Evolutionary conservation across 2,113 vertebrate genomes (phyloP), one percentile per base, ranked within the genome.

Genomic region (Chrysochloris asiatica): DNA sequence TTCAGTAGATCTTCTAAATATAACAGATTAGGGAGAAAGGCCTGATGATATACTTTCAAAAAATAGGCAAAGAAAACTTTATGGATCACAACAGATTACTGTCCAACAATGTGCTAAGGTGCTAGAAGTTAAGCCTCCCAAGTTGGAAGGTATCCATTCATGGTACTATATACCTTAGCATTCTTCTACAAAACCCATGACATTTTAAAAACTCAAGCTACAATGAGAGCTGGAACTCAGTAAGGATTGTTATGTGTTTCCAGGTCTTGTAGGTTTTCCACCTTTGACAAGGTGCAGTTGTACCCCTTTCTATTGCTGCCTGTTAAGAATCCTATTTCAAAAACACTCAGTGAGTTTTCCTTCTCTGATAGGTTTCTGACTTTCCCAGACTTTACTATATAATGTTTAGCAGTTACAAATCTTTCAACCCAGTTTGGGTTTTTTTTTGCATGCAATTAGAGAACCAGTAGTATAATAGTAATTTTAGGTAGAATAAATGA

Each of bases 171-270:
- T 30, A 22, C 41, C 28, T 45, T 45, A 3, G 8, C 38, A 54
- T 79, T 63, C 24, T 41, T 81, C 26, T 73, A 30, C 61, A 87
- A 82, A 87, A 52, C 30, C 2, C 16, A 85, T 30, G 48, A 28
- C 28, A 67, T 33, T 76, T 89, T 59, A 92, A 71, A 89, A 67
- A 47, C 83, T 86, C 52, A 90, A 38, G 56, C 3, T 80, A 7
- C 33, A 67, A 16, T 67, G n/a, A 69, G 19, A 69, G 6, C n/a
- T 8, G 9, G 17, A 69, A 38, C 16, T 69, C 19, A 21, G 38
- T 69, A 14, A n/a, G 7, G 19, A 69, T 8, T 9, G 4, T 36
- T 36, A 38, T 22, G n/a, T 69, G 22, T 38, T 38, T 69, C 19
- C 10, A 13, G 19, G 36, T 69, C 36, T 69, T 38, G 3, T 3